Percentiles rank a stretch among this genome's conserved stretches.
Conservation (phyloP, 2,797 vertebrate genomes). For the Poeciliopsis paucimaculata region DNA sequence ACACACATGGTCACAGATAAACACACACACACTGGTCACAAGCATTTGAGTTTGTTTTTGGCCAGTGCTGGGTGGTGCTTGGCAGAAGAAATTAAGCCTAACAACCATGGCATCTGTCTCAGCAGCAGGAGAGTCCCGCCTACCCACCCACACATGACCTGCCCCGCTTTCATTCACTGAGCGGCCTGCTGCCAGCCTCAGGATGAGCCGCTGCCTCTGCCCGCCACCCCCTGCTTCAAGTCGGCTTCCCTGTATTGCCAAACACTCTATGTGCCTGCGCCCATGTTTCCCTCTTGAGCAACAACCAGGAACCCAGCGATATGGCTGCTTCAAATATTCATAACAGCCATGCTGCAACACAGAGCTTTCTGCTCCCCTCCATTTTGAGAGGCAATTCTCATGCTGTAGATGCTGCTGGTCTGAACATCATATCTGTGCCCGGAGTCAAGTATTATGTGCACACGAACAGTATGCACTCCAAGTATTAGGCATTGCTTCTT, state of each 20-base stretch:
- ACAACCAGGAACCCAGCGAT: slow-evolving; percentile 70
- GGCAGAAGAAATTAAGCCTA: slow-evolving; percentile 80
- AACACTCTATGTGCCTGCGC: slow-evolving; percentile 53
- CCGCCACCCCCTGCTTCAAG: slow-evolving; percentile 47
- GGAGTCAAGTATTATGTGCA: slow-evolving; percentile 44
- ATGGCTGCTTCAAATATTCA: slow-evolving; percentile 78
- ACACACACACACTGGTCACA: slow-evolving; percentile 55
- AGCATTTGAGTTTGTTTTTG: slow-evolving; percentile 77
- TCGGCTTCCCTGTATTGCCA: slow-evolving; percentile 62
- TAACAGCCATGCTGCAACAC: slow-evolving; percentile 63
- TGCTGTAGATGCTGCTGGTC: slow-evolving; percentile 45
- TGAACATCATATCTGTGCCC: slow-evolving; percentile 41
- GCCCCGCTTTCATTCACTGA: slow-evolving; percentile 75
- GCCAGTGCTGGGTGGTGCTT: slow-evolving; percentile 75
- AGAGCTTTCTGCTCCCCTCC: slow-evolving; percentile 60
- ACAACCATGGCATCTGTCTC: slow-evolving; percentile 84
- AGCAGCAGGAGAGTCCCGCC: slow-evolving; percentile 83
- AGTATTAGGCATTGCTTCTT: slow-evolving; percentile 48
- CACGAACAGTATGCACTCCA: slow-evolving; percentile 37
- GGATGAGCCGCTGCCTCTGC: slow-evolving; percentile 69
- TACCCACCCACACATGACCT: slow-evolving; percentile 81
- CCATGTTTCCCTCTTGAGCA: slow-evolving; percentile 66
- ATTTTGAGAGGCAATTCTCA: slow-evolving; percentile 71
- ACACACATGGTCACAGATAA: slow-evolving; percentile 28
- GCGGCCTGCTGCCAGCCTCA: slow-evolving; percentile 75